Evolutionary conservation across 2,888 invertebrate genomes (phyloP).

Genomic region (Lycocerus yunnanus): DNA sequence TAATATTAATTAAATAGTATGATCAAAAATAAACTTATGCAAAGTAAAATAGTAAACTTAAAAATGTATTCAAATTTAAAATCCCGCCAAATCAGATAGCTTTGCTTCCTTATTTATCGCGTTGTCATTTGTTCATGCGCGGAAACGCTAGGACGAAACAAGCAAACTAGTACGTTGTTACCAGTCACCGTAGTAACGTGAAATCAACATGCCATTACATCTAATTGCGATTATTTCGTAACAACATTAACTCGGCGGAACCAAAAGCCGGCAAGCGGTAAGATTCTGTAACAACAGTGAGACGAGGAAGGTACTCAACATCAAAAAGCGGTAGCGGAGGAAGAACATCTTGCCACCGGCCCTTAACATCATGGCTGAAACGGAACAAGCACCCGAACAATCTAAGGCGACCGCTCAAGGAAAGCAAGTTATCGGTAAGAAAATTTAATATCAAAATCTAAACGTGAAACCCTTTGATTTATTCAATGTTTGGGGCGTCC

Average conservation of each 20-base stretch:
- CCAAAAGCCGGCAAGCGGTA: constrained; percentile 31
- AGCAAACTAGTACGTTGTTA: constrained; percentile 7
- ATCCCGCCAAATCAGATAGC: background rate
- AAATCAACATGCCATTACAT: background rate
- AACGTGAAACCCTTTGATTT: background rate
- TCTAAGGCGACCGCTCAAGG: constrained; percentile 68
- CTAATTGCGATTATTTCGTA: background rate
- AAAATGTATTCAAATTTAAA: background rate
- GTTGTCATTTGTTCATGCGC: background rate
- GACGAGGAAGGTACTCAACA: constrained; percentile 70
- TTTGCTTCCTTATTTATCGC: background rate
- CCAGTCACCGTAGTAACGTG: constrained; percentile 7
- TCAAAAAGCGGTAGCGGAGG: constrained; percentile 77
- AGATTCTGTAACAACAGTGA: constrained; percentile 57
- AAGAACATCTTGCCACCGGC: constrained; percentile 76
- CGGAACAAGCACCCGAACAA: constrained; percentile 67
- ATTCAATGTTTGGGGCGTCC: constrained; percentile 8
- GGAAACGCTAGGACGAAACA: background rate
- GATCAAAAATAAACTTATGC: too few species aligned
- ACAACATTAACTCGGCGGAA: constrained; percentile 10
- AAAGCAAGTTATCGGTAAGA: constrained; percentile 89
- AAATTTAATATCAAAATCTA: constrained; percentile 13
- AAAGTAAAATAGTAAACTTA: background rate
- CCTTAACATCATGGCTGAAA: constrained; percentile 94
- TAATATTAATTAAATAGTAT: too few species aligned